A percentile compares a stretch with the other conserved stretches of the same genome.
These are phyloP conservation scores for Microctonus aethiopoides DNA, from an alignment of 2,888 invertebrate species.

Conservation along the genomic window DNA sequence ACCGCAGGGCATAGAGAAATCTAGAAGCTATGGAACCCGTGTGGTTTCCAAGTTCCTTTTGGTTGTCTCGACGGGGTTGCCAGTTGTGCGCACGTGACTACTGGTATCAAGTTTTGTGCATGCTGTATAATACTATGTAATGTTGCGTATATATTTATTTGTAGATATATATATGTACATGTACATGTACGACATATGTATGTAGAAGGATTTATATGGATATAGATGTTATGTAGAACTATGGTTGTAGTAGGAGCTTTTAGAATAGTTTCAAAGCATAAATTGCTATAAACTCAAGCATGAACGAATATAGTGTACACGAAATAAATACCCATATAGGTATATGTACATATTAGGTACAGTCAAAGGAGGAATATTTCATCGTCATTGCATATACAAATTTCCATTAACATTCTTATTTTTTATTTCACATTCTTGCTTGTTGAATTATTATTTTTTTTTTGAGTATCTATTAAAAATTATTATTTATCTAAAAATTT, in stretches of 20 bases:
- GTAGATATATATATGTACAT: not conserved
- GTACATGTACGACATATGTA: not conserved
- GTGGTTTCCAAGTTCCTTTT: constrained; percentile 23
- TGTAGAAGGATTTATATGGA: not conserved
- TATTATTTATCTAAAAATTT: too few relatives aligned
- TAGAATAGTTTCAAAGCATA: constrained; percentile 9
- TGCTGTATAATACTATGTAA: too few relatives aligned
- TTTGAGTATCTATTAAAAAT: too few relatives aligned
- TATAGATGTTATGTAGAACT: not conserved
- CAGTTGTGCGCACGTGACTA: constrained; percentile 11
- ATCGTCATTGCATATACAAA: not conserved
- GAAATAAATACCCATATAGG: not conserved
- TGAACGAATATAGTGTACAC: constrained; percentile 1
- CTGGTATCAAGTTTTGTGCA: constrained; percentile 16
- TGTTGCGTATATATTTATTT: not conserved
- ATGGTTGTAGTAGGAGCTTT: not conserved
- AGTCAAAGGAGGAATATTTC: constrained; percentile 16
- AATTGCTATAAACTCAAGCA: constrained; percentile 17
- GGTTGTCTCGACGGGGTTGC: constrained; percentile 16
- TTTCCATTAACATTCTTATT: not conserved
- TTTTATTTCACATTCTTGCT: not conserved
- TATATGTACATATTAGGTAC: not conserved
- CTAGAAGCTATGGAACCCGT: not conserved
- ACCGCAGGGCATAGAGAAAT: not conserved
- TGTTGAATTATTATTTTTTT: not conserved